A percentile compares a stretch with the other conserved stretches of the same genome.
Conservation (phyloP, 1,140 invertebrate genomes). For the Procambarus clarkii region DNA sequence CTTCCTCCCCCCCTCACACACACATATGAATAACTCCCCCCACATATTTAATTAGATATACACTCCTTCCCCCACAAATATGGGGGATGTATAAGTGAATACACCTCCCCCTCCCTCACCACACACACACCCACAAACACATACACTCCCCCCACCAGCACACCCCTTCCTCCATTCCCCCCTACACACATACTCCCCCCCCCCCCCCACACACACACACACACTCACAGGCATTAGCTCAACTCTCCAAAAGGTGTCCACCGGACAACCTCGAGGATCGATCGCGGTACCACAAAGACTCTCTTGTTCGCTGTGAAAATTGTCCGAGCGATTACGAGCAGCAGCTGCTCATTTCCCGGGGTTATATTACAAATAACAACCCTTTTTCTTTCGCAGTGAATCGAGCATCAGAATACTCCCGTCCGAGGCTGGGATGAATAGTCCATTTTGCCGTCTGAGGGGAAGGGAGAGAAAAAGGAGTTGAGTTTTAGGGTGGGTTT, state of each 20-base stretch:
- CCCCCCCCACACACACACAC: not conserved
- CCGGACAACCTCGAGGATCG: slow-evolving; percentile 19
- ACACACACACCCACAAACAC: no score
- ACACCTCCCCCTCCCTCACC: no score
- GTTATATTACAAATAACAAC: slow-evolving; percentile 49
- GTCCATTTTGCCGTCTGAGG: not conserved
- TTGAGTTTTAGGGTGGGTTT: no score
- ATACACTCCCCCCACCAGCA: no score
- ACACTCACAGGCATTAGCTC: not conserved
- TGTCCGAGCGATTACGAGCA: not conserved
- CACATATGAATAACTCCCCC: no score
- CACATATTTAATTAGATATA: no score
- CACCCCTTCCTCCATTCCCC: no score
- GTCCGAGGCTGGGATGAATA: not conserved
- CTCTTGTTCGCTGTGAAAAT: slow-evolving; percentile 44
- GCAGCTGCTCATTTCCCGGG: slow-evolving; percentile 51
- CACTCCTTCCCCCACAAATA: no score
- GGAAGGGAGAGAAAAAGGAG: no score
- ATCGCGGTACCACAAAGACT: slow-evolving; percentile 40
- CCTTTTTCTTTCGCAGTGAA: slow-evolving; percentile 18
- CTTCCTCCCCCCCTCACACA: no score
- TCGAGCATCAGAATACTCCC: slow-evolving; percentile 19
- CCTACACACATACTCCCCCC: no score
- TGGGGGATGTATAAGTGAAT: no score
- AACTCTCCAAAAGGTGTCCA: not conserved